Evolutionary conservation across 2,113 vertebrate genomes (phyloP).

Genomic region (Bombycilla garrulus): DNA sequence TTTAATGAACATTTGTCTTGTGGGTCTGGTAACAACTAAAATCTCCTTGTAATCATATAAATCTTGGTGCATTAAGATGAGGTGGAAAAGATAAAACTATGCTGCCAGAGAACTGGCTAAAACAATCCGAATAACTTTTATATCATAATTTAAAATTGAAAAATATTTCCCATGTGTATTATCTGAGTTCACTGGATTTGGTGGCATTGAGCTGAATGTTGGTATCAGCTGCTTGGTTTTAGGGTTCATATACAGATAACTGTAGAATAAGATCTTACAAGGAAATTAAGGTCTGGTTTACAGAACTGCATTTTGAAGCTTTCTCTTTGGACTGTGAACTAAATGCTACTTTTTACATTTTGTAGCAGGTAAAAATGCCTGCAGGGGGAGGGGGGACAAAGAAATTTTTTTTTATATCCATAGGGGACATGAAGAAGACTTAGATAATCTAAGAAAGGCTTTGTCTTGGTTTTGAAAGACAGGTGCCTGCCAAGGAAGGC

Average conservation of each 20-base stretch:
- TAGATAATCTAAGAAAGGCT: not conserved
- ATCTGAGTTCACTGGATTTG: not conserved
- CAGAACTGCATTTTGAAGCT: not conserved
- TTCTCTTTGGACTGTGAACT: not conserved
- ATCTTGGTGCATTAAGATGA: not conserved
- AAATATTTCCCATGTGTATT: not conserved
- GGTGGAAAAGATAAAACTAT: not conserved
- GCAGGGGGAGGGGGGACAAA: not conserved
- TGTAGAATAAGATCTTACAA: not conserved
- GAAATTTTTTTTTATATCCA: not conserved
- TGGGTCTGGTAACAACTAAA: not conserved
- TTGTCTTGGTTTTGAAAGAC: too few relatives aligned
- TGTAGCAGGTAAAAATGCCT: not conserved
- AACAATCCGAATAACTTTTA: not conserved
- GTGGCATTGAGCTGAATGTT: not conserved
- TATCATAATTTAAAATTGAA: not conserved
- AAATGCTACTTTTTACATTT: not conserved
- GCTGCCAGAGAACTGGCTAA: not conserved
- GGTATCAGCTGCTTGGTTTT: not conserved
- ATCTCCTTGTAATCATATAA: not conserved
- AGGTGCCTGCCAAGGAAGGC: too few relatives aligned
- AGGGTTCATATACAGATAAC: not conserved
- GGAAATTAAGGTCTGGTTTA: not conserved
- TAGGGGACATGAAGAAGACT: not conserved
- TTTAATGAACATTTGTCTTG: constrained; percentile 21